phyloP scores from a whole-genome alignment of 2,797 vertebrate genomes.

The Enteromius argenteus region DNA sequence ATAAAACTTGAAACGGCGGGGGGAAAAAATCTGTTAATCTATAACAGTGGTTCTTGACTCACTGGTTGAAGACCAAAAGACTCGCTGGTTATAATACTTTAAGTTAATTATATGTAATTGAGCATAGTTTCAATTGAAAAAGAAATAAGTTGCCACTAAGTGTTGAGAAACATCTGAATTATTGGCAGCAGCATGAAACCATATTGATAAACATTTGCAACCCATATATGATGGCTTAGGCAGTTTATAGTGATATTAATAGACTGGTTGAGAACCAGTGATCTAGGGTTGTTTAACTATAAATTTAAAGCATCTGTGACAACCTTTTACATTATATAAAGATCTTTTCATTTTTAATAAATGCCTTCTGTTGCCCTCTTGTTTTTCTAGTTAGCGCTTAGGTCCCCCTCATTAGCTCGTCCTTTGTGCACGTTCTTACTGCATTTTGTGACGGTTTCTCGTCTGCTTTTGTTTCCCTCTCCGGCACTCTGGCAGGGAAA shows the following conservation, averaged over 20 bases:
- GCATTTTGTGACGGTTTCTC: constrained; percentile 59
- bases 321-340: constrained; percentile 34
- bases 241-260: not conserved
- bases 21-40: not conserved
- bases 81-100: not conserved
- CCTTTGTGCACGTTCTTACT: constrained; percentile 52
- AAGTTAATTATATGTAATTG: not conserved
- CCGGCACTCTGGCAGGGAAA: constrained; percentile 46
- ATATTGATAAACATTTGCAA: not conserved
- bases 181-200: not conserved
- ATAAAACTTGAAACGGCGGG: not conserved
- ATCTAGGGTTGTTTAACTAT: constrained; percentile 12
- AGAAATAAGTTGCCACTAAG: not conserved
- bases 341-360: constrained; percentile 43
- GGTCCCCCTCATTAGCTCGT: constrained; percentile 61
- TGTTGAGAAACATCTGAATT: not conserved
- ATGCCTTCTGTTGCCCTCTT: constrained; percentile 46
- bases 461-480: constrained; percentile 55
- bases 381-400: constrained; percentile 42
- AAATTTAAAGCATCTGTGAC: constrained; percentile 11
- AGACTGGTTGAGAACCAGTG: not conserved
- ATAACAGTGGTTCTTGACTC: not conserved
- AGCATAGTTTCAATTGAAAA: not conserved
- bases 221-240: not conserved
- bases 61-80: not conserved